Evolutionary conservation across 2,797 vertebrate species (phyloP).

Genomic region (Muscicapa comitata): DNA sequence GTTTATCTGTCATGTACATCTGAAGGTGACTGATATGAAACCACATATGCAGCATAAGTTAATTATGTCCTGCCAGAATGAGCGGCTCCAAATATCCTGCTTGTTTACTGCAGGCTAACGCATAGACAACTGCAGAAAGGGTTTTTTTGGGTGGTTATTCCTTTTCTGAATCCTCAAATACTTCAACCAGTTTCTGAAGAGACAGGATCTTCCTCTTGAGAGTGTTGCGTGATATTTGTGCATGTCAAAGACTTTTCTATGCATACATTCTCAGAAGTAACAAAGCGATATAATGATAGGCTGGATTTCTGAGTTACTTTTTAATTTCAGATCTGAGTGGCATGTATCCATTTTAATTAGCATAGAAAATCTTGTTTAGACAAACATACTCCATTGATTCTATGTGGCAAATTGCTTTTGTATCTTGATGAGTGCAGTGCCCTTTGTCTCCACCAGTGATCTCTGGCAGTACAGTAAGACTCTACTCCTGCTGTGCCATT

Average conservation of each 20-base stretch:
- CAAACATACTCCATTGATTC: background rate
- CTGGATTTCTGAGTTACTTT: background rate
- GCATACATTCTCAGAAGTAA: background rate
- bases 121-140: background rate
- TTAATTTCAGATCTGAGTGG: background rate
- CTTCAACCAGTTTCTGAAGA: background rate
- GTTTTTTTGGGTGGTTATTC: background rate
- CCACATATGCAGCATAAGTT: accelerated
- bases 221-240: background rate
- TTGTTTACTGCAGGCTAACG: background rate
- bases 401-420: background rate
- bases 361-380: background rate
- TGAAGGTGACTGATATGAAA: background rate
- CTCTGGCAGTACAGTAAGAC: background rate
- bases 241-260: background rate
- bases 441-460: background rate
- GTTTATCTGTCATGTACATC: accelerated
- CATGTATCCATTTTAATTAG: background rate
- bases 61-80: background rate
- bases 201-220: background rate
- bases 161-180: background rate
- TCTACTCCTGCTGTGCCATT: background rate
- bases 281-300: background rate
- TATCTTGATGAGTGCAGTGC: background rate
- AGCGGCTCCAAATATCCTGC: background rate